These are phyloP conservation scores for Sarcophaga rosellei DNA, from an alignment of 2,888 invertebrate genomes.

Conservation along the genomic window DNA sequence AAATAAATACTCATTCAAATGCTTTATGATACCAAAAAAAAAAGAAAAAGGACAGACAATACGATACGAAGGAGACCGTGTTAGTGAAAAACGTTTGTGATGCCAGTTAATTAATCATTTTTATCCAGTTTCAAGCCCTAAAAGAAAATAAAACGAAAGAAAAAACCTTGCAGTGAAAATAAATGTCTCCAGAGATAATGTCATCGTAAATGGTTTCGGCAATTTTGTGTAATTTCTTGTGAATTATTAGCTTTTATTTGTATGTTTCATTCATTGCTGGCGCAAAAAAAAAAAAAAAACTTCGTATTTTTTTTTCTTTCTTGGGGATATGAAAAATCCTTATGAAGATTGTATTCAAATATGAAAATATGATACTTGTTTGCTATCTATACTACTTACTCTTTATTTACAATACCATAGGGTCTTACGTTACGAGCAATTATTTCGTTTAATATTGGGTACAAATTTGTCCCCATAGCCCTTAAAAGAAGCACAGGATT, in stretches of 20 bases:
- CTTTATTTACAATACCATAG: neutral
- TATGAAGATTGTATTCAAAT: slow-evolving; percentile 34
- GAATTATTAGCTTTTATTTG: slow-evolving; percentile 75
- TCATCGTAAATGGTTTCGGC: slow-evolving; percentile 81
- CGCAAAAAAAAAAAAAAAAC: neutral
- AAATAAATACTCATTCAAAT: neutral
- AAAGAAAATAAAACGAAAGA: neutral
- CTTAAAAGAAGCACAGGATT: too few species aligned
- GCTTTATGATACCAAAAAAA: neutral
- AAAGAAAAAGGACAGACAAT: neutral
- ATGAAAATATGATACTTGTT: slow-evolving; percentile 29
- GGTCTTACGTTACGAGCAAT: too few species aligned
- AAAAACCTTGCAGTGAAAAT: slow-evolving; percentile 29
- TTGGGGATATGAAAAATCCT: slow-evolving; percentile 16
- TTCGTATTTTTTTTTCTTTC: slow-evolving; percentile 2
- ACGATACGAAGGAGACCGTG: neutral
- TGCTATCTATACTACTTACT: neutral
- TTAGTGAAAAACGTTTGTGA: slow-evolving; percentile 46
- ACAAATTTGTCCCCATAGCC: too few species aligned
- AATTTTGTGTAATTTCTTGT: slow-evolving; percentile 79
- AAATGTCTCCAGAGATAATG: slow-evolving; percentile 80
- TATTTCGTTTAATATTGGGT: too few species aligned
- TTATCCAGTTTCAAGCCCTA: slow-evolving; percentile 20
- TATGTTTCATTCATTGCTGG: slow-evolving; percentile 30
- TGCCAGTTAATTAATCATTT: slow-evolving; percentile 72